Base-by-base conservation (phyloP, 2,113 vertebrate species). In the Formicarius rufipectus region DNA sequence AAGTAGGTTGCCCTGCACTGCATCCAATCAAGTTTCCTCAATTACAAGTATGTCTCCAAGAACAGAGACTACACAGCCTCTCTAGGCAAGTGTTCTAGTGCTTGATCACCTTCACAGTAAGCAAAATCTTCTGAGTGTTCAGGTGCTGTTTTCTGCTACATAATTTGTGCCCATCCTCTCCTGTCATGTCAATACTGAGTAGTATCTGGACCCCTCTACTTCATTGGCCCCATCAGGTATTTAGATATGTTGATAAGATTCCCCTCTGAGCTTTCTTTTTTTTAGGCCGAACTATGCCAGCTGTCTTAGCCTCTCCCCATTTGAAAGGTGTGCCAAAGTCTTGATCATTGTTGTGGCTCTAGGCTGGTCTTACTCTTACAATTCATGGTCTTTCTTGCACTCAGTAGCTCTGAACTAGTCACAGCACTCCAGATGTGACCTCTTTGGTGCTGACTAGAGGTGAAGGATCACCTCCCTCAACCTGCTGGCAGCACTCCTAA, bases 331-430 rank as follows among this genome's bases (percentile, higher is more conserved):
- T 0, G 14, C 10, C 27, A 81, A 19, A 47, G 11, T 52, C 37
- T 56, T 53, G 10, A 44, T 22, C 2, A 7, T 24, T 42, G 85
- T 58, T 67, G 7, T 63, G 19, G 4, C 11, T 24, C 25, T 2
- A 0, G 33, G 11, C 14, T 63, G 4, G 40, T 44, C 27, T 81
- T 0, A 0, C 3, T 52, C 44, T 25, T 30, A 31, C 49, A 75
- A 59, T 31, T 33, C 14, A 52, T 10, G 42, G 13, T 35, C 10
- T 69, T 76, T 69, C 49, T 62, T 71, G 44, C 9, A 13, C 10
- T 56, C 10, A 60, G 16, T 6, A 28, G 8, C 2, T 9, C 40
- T 21, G 40, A 58, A 79, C 31, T 53, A 15, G 14, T 52, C 30
- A 66, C 22, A 39, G 6, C 22, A 79, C 14, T 56, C 14, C 27